These are phyloP conservation scores for Drosophila siamana DNA, from an alignment of 2,888 invertebrate species.

Conservation along the genomic window DNA sequence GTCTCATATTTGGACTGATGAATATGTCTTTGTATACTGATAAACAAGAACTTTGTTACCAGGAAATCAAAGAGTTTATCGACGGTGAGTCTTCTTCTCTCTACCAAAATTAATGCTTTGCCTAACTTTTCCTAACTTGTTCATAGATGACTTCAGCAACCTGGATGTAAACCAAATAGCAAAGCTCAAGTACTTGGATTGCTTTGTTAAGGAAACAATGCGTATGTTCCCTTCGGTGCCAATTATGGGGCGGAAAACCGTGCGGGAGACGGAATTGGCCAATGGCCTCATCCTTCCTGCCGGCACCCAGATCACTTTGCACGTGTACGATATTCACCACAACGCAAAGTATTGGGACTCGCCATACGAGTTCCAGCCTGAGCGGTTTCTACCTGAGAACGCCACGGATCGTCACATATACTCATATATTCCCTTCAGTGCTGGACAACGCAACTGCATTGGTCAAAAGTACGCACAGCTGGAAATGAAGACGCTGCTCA, in stretches of 20 bases:
- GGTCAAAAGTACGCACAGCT: constrained; percentile 78
- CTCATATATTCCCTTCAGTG: constrained; percentile 83
- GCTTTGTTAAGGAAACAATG: constrained; percentile 60
- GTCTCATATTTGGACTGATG: constrained; percentile 75
- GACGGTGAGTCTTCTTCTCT: constrained; percentile 49
- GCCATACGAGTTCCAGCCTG: constrained; percentile 77
- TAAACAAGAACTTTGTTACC: constrained; percentile 71
- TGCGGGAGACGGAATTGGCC: constrained; percentile 78
- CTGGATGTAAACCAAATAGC: constrained; percentile 49
- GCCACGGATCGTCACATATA: constrained; percentile 70
- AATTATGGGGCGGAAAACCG: constrained; percentile 86
- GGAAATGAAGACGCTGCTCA: constrained; percentile 75
- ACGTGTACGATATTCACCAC: constrained; percentile 77
- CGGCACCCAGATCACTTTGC: constrained; percentile 63
- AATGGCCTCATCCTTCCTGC: constrained; percentile 77
- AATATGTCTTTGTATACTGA: constrained; percentile 70
- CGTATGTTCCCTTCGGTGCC: constrained; percentile 89
- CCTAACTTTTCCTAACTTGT: not conserved
- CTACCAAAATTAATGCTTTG: fast-evolving
- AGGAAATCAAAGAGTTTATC: constrained; percentile 71
- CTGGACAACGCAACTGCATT: constrained; percentile 84
- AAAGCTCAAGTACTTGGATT: constrained; percentile 62
- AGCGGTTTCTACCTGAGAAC: constrained; percentile 86
- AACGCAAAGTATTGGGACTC: constrained; percentile 73
- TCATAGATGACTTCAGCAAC: constrained; percentile 59